These are phyloP conservation scores for Leucophenga maculata DNA, from an alignment of 2,888 invertebrate species.

Conservation along the genomic window DNA sequence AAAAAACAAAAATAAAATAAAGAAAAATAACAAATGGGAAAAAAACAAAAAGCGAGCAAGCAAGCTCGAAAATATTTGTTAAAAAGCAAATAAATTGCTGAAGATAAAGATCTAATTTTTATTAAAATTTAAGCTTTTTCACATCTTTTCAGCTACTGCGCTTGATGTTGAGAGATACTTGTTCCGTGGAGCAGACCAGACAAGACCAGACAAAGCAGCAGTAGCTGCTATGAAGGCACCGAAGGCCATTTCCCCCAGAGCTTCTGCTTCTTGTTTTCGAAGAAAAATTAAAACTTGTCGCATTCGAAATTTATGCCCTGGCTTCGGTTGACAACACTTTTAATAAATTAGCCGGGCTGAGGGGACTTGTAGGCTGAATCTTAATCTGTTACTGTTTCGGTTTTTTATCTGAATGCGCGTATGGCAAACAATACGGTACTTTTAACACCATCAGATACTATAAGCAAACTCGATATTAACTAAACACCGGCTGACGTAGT, in stretches of 20 bases:
- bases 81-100: conserved; percentile 59
- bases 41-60: conserved; percentile 21
- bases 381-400: conserved; percentile 7
- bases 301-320: conserved; percentile 54
- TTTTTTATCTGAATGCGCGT: conserved; percentile 45
- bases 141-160: conserved; percentile 60
- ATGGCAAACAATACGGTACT: conserved; percentile 65
- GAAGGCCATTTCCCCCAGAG: background rate
- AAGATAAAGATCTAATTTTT: conserved; percentile 64
- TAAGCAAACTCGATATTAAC: conserved; percentile 65
- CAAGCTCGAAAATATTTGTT: conserved; percentile 58
- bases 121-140: conserved; percentile 67
- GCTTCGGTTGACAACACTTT: conserved; percentile 46
- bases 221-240: no score
- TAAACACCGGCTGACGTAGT: conserved; percentile 48
- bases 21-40: no score
- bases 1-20: no score
- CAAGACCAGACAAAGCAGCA: background rate
- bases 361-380: conserved; percentile 36
- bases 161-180: conserved; percentile 28
- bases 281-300: conserved; percentile 59
- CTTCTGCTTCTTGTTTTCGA: conserved; percentile 23
- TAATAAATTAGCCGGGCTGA: conserved; percentile 54
- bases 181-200: background rate
- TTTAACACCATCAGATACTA: conserved; percentile 58